Base-by-base conservation (phyloP, 2,888 invertebrate species). In the Tuberolachnus salignus region DNA sequence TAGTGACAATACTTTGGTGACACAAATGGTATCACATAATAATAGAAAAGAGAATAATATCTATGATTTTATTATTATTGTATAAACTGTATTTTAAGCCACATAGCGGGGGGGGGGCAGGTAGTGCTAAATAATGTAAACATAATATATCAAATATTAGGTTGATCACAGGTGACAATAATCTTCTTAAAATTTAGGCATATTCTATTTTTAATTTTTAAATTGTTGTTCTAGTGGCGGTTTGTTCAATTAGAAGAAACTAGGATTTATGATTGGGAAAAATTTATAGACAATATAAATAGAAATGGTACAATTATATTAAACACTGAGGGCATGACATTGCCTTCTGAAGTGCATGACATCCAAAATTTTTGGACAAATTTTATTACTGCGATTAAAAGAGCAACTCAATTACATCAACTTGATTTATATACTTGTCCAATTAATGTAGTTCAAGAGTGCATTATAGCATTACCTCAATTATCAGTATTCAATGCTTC, bases 171-270 rank as follows among this genome's bases (percentile, higher is more conserved):
- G n/a, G n/a, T n/a, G n/a, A n/a, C n/a, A n/a, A n/a, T n/a, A n/a
- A n/a, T n/a, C n/a, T n/a, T n/a, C n/a, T n/a, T n/a, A n/a, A n/a
- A n/a, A n/a, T n/a, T n/a, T n/a, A n/a, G n/a, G n/a, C n/a, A n/a
- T n/a, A n/a, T n/a, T n/a, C n/a, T n/a, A n/a, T n/a, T n/a, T 34
- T 34, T 19, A 46, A 26, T n/a, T 61, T n/a, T 34, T 64, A 34
- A 34, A 34, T 4, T 34, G 34, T 80, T 44, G n/a, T 82, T 82
- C 34, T 83, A 87, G 81, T 95, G 95, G 95, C 87, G 90, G 80
- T 91, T 91, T 1, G 92, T 95, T 0, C 87, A 92, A 34, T 92
- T 95, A 92, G 93, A 93, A 85, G 93, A 94, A 84, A 92, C 93
- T 4, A 91, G 91, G 84, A 92, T 94, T 8, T 90, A 89, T 81